Percentiles rank a stretch among this genome's conserved stretches.
Conservation (phyloP, 1,140 invertebrate species). For the Nymphalis io region DNA sequence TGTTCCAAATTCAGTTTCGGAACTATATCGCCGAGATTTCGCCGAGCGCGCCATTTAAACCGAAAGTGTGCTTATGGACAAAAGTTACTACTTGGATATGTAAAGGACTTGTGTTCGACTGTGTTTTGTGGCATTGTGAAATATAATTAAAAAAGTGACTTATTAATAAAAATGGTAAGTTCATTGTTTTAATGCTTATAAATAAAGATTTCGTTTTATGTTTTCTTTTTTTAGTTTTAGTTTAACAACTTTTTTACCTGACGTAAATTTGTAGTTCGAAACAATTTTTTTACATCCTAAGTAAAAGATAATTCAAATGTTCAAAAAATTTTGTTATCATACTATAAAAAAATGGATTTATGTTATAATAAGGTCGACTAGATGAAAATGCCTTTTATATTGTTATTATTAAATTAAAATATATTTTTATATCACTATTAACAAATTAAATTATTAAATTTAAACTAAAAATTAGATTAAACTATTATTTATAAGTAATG, state of each 20-base stretch:
- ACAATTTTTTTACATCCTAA: not conserved
- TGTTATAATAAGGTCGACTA: not conserved
- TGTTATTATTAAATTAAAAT: not conserved
- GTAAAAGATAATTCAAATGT: not conserved
- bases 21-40: conserved; percentile 53
- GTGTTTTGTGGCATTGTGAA: conserved; percentile 27
- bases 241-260: not conserved
- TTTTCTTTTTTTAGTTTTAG: not conserved
- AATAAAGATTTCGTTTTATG: not conserved
- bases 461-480: too few relatives aligned
- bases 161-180: conserved; percentile 16
- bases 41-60: conserved; percentile 41
- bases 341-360: not conserved
- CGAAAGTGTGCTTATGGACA: conserved; percentile 50
- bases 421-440: too few relatives aligned
- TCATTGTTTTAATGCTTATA: not conserved
- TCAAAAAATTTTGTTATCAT: not conserved
- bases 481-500: too few relatives aligned
- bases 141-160: conserved; percentile 8
- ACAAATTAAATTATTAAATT: too few relatives aligned
- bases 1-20: conserved; percentile 40
- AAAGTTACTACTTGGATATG: conserved; percentile 30
- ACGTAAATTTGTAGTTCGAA: not conserved
- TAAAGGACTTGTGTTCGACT: conserved; percentile 14
- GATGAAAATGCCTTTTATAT: conserved; percentile 18